These are phyloP conservation scores for Eleutherodactylus coqui DNA, from an alignment of 2,797 vertebrate genomes.

Conservation along the genomic window DNA sequence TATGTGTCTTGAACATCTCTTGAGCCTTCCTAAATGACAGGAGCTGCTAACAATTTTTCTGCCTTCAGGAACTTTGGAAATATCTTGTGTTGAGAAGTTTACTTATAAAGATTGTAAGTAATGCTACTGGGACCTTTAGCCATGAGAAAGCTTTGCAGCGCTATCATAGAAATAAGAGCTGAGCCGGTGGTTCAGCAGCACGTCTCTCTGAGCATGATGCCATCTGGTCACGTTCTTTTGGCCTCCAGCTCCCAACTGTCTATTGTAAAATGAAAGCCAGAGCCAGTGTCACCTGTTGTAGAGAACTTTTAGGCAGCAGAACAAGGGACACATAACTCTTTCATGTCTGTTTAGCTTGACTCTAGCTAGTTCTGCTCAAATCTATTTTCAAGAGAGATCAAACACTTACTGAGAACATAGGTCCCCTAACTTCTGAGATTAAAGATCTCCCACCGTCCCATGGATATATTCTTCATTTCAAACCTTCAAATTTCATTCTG, in stretches of 20 bases:
- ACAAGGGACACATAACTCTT: conserved; percentile 69
- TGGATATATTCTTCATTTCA: conserved; percentile 66
- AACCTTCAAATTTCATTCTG: conserved; percentile 67
- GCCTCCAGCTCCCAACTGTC: conserved; percentile 62
- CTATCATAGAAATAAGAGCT: conserved; percentile 18
- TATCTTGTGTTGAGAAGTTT: not conserved
- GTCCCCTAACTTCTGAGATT: conserved; percentile 68
- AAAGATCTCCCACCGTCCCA: conserved; percentile 71
- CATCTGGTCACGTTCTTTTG: conserved; percentile 60
- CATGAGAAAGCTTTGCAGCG: not conserved
- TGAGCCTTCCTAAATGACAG: too few species aligned
- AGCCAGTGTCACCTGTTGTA: conserved; percentile 63
- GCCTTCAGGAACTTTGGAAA: not conserved
- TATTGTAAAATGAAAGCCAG: conserved; percentile 56
- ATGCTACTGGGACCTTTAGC: not conserved
- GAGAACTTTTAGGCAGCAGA: conserved; percentile 68
- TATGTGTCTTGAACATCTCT: too few species aligned
- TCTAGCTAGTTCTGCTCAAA: conserved; percentile 68
- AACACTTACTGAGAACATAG: conserved; percentile 68
- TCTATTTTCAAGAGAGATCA: conserved; percentile 71
- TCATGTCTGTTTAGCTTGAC: conserved; percentile 70
- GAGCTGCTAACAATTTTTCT: not conserved
- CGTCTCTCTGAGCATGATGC: conserved; percentile 24
- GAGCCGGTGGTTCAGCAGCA: not conserved
- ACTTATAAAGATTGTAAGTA: not conserved